Evolutionary conservation across 1,140 invertebrate genomes (phyloP).

Genomic region (Danaus plexippus): DNA sequence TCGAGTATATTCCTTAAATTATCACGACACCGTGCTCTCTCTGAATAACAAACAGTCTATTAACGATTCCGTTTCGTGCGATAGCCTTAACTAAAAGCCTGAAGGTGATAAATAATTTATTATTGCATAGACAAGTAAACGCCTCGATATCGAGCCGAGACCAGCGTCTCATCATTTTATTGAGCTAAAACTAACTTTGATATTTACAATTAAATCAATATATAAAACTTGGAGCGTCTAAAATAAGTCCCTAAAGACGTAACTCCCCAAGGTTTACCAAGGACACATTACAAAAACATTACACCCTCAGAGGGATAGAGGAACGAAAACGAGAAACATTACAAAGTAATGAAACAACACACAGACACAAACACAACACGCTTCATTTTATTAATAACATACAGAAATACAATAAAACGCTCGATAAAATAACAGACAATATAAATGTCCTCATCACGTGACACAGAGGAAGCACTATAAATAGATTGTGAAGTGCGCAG

Average conservation of each 20-base stretch:
- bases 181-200: no score
- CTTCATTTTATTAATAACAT: no score
- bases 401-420: neutral
- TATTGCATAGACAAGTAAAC: neutral
- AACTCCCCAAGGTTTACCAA: no score
- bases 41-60: conserved; percentile 22
- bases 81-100: conserved; percentile 5
- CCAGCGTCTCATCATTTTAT: no score
- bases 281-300: no score
- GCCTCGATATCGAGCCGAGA: neutral
- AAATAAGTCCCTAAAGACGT: no score
- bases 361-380: no score
- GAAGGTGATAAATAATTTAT: neutral
- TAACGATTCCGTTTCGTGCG: conserved; percentile 16
- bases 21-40: neutral
- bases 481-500: conserved; percentile 17
- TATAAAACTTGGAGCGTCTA: no score
- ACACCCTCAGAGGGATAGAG: no score
- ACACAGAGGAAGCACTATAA: conserved; percentile 12
- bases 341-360: no score
- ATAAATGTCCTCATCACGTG: conserved; percentile 1
- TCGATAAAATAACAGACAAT: neutral
- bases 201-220: no score
- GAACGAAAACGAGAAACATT: no score
- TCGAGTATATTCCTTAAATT: neutral